phyloP scores from a whole-genome alignment of 2,888 invertebrate species.

The Drosophila percnosoma region DNA sequence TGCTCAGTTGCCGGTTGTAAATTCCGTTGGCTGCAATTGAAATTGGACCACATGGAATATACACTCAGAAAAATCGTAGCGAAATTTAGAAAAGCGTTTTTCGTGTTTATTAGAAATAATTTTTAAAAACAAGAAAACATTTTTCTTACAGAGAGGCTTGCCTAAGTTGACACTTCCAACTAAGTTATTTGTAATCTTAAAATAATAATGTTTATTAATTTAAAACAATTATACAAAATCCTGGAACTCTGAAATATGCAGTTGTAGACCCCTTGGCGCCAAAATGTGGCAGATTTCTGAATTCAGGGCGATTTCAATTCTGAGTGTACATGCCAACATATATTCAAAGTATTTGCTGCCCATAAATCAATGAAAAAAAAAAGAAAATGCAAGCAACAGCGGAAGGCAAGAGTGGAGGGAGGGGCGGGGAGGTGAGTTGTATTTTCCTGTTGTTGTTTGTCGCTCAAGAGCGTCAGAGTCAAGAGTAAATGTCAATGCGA shows the following conservation, averaged over 20 bases:
- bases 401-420: neutral
- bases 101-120: neutral
- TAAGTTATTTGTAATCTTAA: too few species aligned
- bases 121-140: neutral
- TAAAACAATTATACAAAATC: neutral
- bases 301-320: neutral
- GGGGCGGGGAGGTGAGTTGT: neutral
- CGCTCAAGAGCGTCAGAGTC: conserved; percentile 28
- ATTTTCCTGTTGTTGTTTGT: conserved; percentile 13
- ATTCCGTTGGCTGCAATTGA: conserved; percentile 37
- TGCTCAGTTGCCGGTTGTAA: conserved; percentile 46
- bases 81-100: neutral
- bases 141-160: neutral
- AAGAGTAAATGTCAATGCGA: conserved; percentile 73
- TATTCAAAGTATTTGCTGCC: conserved; percentile 3
- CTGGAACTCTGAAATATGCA: too few species aligned
- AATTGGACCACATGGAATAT: conserved; percentile 47
- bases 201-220: too few species aligned
- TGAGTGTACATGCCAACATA: neutral
- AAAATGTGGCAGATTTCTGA: neutral
- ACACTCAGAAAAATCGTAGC: conserved; percentile 2
- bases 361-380: conserved; percentile 65
- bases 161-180: too few species aligned
- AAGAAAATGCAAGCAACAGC: conserved; percentile 18
- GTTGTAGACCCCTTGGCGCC: neutral